phyloP scores from a whole-genome alignment of 2,113 vertebrate genomes.

The Xenus cinereus region DNA sequence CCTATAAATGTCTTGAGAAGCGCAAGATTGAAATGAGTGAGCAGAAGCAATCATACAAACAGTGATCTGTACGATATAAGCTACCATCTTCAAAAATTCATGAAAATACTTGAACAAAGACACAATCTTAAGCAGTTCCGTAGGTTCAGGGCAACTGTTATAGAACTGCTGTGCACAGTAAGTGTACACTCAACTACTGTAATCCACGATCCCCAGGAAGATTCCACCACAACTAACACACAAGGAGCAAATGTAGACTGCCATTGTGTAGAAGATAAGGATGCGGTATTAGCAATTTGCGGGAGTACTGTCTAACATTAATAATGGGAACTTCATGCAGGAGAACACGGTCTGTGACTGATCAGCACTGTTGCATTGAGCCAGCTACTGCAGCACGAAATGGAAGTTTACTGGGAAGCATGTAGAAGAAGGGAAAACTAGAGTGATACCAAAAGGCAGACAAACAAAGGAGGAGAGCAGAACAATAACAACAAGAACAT shows the following conservation, averaged over 20 bases:
- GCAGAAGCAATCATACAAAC: slow-evolving; percentile 41
- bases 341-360: not conserved
- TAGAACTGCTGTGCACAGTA: not conserved
- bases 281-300: not conserved
- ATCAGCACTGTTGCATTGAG: not conserved
- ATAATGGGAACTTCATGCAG: not conserved
- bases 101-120: slow-evolving; percentile 53
- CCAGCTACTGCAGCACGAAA: not conserved
- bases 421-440: not conserved
- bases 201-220: not conserved
- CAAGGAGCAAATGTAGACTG: not conserved
- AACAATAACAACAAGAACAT: not conserved
- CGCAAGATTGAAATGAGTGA: slow-evolving; percentile 53
- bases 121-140: not conserved
- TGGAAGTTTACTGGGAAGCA: not conserved
- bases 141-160: not conserved
- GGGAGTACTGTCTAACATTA: not conserved
- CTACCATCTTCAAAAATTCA: slow-evolving; percentile 53
- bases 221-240: not conserved
- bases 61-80: not conserved
- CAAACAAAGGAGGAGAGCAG: not conserved
- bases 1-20: slow-evolving; percentile 50
- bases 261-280: not conserved
- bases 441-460: not conserved
- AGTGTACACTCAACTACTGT: not conserved